Base-by-base conservation (phyloP, 2,113 vertebrate genomes). In the Albula glossodonta region DNA sequence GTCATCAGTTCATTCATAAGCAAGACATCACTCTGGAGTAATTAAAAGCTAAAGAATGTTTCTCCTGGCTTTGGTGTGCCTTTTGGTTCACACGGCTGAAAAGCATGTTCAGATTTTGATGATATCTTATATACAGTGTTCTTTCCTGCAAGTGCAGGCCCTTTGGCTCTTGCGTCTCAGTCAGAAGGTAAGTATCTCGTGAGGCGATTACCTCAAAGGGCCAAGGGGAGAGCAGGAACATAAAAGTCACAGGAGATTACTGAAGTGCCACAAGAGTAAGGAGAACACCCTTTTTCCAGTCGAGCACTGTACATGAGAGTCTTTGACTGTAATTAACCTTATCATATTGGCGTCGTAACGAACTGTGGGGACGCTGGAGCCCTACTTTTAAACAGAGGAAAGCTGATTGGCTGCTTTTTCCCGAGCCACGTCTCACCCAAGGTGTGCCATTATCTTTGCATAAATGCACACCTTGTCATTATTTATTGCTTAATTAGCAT, bases 401-500 rank as follows among this genome's bases (percentile, higher is more conserved):
- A 89, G 90, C 86, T 88, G 91, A 92, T 91, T 90, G 92, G 90
- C 56, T 79, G 86, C 83, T 82, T 87, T 66, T 90, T 87, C 90
- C 87, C 74, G 86, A 88, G 90, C 85, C 84, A 91, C 88, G 41
- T 88, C 87, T 89, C 87, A 87, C 91, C 89, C 90, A 86, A 88
- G 92, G 86, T 93, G 93, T 89, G 87, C 87, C 85, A 89, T 94
- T 93, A 93, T 93, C 93, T 94, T 90, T 90, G 93, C 92, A 94
- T 92, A 92, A 94, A 93, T 85, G 91, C 91, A 87, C 91, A 93
- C 92, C 94, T 94, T 92, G 92, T 95, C 94, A 94, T 95, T 95
- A 95, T 94, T 94, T 95, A 94, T 91, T 89, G 91, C 93, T 93
- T 95, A 95, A 96, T 96, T 95, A 95, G 93, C 87, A 80, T 89